Base-by-base conservation (phyloP, 1,140 invertebrate genomes). In the Drosophila punjabiensis region DNA sequence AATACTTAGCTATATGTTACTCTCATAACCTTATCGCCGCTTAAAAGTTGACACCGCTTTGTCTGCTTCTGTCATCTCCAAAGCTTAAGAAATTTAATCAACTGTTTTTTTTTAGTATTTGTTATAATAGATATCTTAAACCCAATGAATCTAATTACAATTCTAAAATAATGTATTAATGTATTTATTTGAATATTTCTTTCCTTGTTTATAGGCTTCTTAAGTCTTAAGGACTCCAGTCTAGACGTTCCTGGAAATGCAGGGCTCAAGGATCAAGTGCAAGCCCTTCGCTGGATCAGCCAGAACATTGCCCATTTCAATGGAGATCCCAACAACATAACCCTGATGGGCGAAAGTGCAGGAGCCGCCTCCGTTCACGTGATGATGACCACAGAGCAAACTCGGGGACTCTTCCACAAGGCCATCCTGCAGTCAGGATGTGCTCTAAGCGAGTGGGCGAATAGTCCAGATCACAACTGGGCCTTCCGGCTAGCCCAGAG, bases 271-370 rank as follows among this genome's bases (percentile, higher is more conserved):
- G 93, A 93, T 78, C 93, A 93, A 77, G 83, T 93, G 14, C 55
- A 84, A 82, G 96, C 95, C 0, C 71, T 95, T 8, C 93, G 93
- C 62, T 95, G 95, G 95, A 94, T 96, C 11, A 93, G 95, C 81
- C 93, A 94, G 30, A 96, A 96, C 76, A 96, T 96, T n/a, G 82
- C 93, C 45, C 79, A 92, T 67, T 94, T 94, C 67, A 94, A 94
- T 47, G 94, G 94, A 4, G 93, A 94, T 78, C 93, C 94, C 11
- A 86, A 93, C 24, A 93, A 92, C 39, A 87, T 94, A 6, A 94
- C 94, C 0, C 32, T 94, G 0, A 92, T 94, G 77, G 94, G 94
- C 0, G 91, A 93, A n/a, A 94, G 93, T 39, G 94, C 94, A 1
- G 94, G 94, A 0, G 93, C 77, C 3, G 93, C 91, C 0, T 93